Evolutionary conservation across 2,888 invertebrate species (phyloP), one percentile per base, ranked within the genome.

Genomic region (Syrista parreyssii): DNA sequence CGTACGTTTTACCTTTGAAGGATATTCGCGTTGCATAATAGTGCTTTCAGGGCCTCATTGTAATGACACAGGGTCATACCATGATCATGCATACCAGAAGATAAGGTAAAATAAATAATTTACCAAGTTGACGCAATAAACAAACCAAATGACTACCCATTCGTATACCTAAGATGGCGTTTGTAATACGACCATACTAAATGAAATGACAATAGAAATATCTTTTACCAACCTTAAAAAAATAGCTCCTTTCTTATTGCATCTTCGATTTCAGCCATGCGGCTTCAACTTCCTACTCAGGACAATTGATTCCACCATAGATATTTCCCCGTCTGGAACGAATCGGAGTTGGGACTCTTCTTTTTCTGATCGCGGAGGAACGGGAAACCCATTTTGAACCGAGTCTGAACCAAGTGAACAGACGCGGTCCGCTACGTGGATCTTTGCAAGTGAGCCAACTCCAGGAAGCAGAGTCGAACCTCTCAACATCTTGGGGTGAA

Each of bases 341-440:
- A 55, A 55, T 55, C 55, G 55, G 23, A 55, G 55, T 23, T 55
- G 55, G 9, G 55, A 23, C 55, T 55, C 23, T 55, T 55, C 55
- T 55, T 55, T 55, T 55, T 55, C 55, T 23, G 15, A 23, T 55
- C 55, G 23, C 23, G 23, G 23, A 55, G 55, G 23, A 55, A 55
- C 55, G 23, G 6, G 55, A 55, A 55, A 55, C 23, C 23, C 23
- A 23, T 55, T 55, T 55, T 6, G 23, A 55, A 55, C 23, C 75
- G 77, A 75, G 76, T 75, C 80, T 80, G 77, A 76, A 73, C 75
- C 73, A 80, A 79, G 55, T 55, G 23, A 32, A 33, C 34, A 68
- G 82, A 83, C 78, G 78, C 82, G 81, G 82, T 81, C 76, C 80
- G 83, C 78, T 82, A 83, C 78, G 75, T 78, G 79, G 80, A 82